These are phyloP conservation scores for Percina caprodes DNA, from an alignment of 2,113 vertebrate species.

Conservation along the genomic window DNA sequence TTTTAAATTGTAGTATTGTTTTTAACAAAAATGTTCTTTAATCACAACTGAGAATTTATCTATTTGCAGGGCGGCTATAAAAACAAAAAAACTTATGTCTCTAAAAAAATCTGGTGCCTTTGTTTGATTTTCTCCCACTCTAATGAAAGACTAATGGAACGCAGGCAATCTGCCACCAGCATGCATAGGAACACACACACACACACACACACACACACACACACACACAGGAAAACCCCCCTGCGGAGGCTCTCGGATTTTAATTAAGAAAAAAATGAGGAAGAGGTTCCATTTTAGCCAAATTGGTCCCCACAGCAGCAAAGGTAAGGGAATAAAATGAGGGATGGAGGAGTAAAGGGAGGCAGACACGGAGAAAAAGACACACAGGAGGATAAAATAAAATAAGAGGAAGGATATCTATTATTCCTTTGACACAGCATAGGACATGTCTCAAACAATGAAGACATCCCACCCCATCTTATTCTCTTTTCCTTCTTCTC, in stretches of 20 bases:
- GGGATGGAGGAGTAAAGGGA: conserved; percentile 73
- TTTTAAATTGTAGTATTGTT: neutral
- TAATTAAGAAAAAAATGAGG: conserved; percentile 89
- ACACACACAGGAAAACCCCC: conserved; percentile 59
- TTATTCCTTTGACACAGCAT: conserved; percentile 66
- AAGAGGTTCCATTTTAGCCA: conserved; percentile 87
- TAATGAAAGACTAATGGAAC: conserved; percentile 84
- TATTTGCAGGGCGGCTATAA: conserved; percentile 8
- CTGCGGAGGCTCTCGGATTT: conserved; percentile 82
- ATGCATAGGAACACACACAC: conserved; percentile 62
- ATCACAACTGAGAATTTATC: conserved; percentile 10
- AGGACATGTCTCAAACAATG: conserved; percentile 76
- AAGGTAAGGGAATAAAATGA: conserved; percentile 80
- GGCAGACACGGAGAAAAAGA: conserved; percentile 69
- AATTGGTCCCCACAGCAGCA: conserved; percentile 85
- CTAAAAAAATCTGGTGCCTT: conserved; percentile 64
- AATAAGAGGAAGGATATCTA: conserved; percentile 59
- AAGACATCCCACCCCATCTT: conserved; percentile 40
- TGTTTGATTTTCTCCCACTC: conserved; percentile 77
- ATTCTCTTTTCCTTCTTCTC: conserved; percentile 7
- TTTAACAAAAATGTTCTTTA: neutral
- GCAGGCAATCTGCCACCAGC: conserved; percentile 75
- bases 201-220: conserved; percentile 44
- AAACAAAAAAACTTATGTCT: conserved; percentile 31
- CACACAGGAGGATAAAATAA: conserved; percentile 64